Percentiles rank a stretch among this genome's conserved stretches.
phyloP scores from a whole-genome alignment of 2,888 invertebrate species.

The Pterostichus madidus region DNA sequence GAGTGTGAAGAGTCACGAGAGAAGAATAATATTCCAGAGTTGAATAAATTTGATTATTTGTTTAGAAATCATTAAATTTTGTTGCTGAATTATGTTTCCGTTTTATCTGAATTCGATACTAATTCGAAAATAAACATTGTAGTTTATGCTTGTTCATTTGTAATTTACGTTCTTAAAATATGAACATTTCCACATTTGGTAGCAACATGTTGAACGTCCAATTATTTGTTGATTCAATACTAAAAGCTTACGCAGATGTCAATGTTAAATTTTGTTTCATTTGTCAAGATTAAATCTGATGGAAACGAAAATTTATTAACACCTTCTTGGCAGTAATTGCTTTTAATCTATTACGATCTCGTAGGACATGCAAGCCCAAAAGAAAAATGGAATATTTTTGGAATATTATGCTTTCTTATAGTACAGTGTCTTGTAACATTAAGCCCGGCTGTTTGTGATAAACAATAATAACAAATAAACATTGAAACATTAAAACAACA shows the following conservation, averaged over 20 bases:
- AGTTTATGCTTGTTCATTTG: neutral
- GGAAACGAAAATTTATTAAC: slow-evolving; percentile 5
- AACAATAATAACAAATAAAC: slow-evolving; percentile 41
- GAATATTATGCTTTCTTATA: neutral
- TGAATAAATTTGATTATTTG: slow-evolving; percentile 19
- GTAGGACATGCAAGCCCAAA: slow-evolving; percentile 10
- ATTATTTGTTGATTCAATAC: slow-evolving; percentile 11
- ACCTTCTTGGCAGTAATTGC: slow-evolving; percentile 17
- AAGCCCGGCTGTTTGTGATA: slow-evolving; percentile 22
- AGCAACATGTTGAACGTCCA: slow-evolving; percentile 32
- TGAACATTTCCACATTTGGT: neutral
- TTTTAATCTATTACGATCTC: slow-evolving; percentile 9
- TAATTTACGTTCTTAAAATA: neutral
- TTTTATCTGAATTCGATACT: neutral
- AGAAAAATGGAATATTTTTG: neutral
- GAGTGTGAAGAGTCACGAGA: slow-evolving; percentile 1
- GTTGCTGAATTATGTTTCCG: neutral
- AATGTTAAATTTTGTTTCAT: slow-evolving; percentile 29
- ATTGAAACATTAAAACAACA: slow-evolving; percentile 47
- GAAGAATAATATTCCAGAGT: slow-evolving; percentile 23
- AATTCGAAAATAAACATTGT: slow-evolving; percentile 2
- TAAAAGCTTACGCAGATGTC: slow-evolving; percentile 18
- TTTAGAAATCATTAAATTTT: neutral
- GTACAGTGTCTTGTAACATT: slow-evolving; percentile 9
- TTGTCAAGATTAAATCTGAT: slow-evolving; percentile 29